phyloP scores from a whole-genome alignment of 1,140 invertebrate genomes.

The Pseudomyrmex concolor region DNA sequence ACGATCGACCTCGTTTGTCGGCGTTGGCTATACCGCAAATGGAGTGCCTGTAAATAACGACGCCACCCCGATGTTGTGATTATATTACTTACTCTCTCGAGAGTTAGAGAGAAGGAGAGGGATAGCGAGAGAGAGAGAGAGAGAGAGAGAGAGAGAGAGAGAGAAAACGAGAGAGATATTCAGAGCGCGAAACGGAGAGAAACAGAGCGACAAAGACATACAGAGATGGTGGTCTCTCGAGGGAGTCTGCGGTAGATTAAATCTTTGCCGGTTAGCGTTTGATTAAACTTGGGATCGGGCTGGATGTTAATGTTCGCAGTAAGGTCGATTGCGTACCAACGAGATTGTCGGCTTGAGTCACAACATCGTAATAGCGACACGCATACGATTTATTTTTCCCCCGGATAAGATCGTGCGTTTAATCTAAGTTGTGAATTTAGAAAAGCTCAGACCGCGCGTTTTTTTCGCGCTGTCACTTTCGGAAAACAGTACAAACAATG shows the following conservation, averaged over 20 bases:
- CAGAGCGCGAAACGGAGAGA: conserved; percentile 23
- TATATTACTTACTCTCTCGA: conserved; percentile 80
- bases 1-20: conserved; percentile 63
- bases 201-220: conserved; percentile 37
- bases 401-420: conserved; percentile 25
- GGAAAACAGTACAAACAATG: no score
- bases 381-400: conserved; percentile 45
- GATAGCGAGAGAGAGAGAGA: conserved; percentile 58
- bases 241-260: conserved; percentile 82
- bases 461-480: background rate
- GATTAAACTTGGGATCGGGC: conserved; percentile 85
- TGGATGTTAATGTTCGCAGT: conserved; percentile 81
- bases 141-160: conserved; percentile 47
- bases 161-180: conserved; percentile 65
- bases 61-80: conserved; percentile 84
- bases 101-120: conserved; percentile 59
- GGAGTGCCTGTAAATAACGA: conserved; percentile 84
- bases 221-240: conserved; percentile 45
- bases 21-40: conserved; percentile 71
- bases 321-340: conserved; percentile 76
- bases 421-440: conserved; percentile 38
- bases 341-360: conserved; percentile 78
- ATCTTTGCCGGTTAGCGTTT: conserved; percentile 85
- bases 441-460: background rate
- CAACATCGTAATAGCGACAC: conserved; percentile 48